Evolutionary conservation across 2,888 invertebrate species (phyloP), one percentile per base, ranked within the genome.

Genomic region (Stegophylla sp.): DNA sequence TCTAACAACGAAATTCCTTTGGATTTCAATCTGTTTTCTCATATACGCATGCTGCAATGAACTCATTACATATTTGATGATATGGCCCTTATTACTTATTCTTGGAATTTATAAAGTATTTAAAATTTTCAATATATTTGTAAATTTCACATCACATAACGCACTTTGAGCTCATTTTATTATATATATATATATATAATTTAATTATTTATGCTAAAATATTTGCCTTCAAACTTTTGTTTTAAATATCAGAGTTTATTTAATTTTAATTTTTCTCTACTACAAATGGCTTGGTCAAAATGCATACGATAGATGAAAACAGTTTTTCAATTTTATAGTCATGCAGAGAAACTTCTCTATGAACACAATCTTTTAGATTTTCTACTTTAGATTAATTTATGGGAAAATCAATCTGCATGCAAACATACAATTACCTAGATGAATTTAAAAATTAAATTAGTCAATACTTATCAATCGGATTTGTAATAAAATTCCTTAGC

Each of bases 161-260:
- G n/a, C 23, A 1, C 56, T 5, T 56, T 2, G 1, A 23, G 1
- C 23, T 3, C 12, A 12, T 56, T 56, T 2, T 45, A 13, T 10
- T 45, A 20, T 56, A 12, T 1, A n/a, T n/a, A n/a, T n/a, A n/a
- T n/a, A n/a, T n/a, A n/a, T n/a, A n/a, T 17, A 20, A 48, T 67
- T 67, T 67, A 26, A 45, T 67, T 45, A 48, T 67, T 67, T 26
- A 61, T 28, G 28, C n/a, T 7, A 61, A 17, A 17, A 61, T 61
- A 67, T 67, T 66, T 26, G 17, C 17, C 17, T 17, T 26, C 15
- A 66, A 66, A 66, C 23, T 0, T 23, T 17, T 13, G 26, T 45
- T 67, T 48, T 1, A 45, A 45, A 26, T 45, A 48, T 48, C 17
- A 67, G 26, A 26, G 26, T 56, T 20, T 23, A 56, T 56, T 56